phyloP scores from a whole-genome alignment of 1,140 invertebrate species.

The Lerema accius region DNA sequence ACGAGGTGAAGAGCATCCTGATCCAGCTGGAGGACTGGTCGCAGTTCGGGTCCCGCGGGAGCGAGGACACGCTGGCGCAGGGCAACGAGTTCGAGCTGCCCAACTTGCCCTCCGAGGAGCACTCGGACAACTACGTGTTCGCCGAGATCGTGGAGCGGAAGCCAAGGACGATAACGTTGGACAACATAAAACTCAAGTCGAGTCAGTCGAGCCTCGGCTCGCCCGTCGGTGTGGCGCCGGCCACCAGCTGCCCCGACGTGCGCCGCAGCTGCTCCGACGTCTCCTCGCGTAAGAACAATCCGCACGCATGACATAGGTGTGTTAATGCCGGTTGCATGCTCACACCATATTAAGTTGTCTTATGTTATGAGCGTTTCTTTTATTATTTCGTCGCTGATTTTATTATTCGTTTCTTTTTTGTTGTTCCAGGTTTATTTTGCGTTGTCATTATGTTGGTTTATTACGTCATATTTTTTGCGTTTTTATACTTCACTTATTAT shows the following conservation, averaged over 20 bases:
- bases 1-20: slow-evolving; percentile 83
- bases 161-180: slow-evolving; percentile 66
- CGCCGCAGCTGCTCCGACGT: slow-evolving; percentile 83
- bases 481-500: too few relatives aligned
- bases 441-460: slow-evolving; percentile 1
- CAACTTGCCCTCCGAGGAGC: slow-evolving; percentile 69
- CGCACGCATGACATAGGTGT: slow-evolving; percentile 78
- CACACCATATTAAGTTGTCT: slow-evolving; percentile 33
- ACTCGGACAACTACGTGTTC: slow-evolving; percentile 59
- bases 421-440: slow-evolving; percentile 25
- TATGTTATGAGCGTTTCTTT: slow-evolving; percentile 39
- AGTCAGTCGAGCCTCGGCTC: slow-evolving; percentile 54
- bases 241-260: slow-evolving; percentile 68
- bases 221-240: slow-evolving; percentile 34
- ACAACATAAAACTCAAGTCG: slow-evolving; percentile 70
- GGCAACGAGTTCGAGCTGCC: slow-evolving; percentile 75
- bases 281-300: slow-evolving; percentile 76
- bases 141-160: slow-evolving; percentile 70
- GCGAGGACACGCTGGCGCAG: slow-evolving; percentile 72
- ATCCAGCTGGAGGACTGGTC: slow-evolving; percentile 84
- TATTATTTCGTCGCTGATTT: slow-evolving; percentile 36
- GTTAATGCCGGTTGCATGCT: slow-evolving; percentile 55
- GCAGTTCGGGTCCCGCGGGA: slow-evolving; percentile 79
- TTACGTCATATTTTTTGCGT: background rate
- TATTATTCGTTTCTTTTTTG: slow-evolving; percentile 24